These are phyloP conservation scores for Enteromius fasciolatus DNA, from an alignment of 2,797 vertebrate species.

Conservation along the genomic window DNA sequence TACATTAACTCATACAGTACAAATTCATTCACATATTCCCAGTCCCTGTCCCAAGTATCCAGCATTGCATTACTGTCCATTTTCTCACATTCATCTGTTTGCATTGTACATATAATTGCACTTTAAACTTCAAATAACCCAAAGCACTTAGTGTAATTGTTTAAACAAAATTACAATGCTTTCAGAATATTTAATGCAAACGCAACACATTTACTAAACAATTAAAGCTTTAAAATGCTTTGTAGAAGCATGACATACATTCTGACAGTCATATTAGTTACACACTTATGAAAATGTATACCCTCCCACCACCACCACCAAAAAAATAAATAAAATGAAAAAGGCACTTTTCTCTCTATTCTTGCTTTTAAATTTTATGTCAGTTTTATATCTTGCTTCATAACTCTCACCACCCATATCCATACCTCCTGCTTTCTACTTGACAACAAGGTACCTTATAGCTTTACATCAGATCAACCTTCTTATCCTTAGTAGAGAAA, in stretches of 20 bases:
- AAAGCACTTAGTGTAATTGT: not conserved
- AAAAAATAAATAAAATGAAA: not conserved
- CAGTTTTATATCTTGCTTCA: not conserved
- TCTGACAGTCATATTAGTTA: conserved; percentile 3
- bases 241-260: conserved; percentile 14
- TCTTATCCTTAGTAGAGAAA: conserved; percentile 52
- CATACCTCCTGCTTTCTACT: not conserved
- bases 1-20: conserved; percentile 27
- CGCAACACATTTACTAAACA: conserved; percentile 10
- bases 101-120: not conserved
- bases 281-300: conserved; percentile 8
- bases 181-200: conserved; percentile 21
- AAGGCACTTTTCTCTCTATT: conserved; percentile 23
- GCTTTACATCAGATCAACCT: conserved; percentile 34
- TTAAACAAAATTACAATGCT: conserved; percentile 8
- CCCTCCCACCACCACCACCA: not conserved
- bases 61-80: not conserved
- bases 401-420: not conserved
- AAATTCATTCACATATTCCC: not conserved
- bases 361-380: not conserved
- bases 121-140: conserved; percentile 3
- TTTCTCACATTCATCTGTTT: not conserved
- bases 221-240: conserved; percentile 12
- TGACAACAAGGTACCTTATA: not conserved
- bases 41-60: conserved; percentile 9